These are phyloP conservation scores for Microcebus lehilahytsara DNA, from an alignment of 2,113 vertebrate genomes.

Conservation along the genomic window DNA sequence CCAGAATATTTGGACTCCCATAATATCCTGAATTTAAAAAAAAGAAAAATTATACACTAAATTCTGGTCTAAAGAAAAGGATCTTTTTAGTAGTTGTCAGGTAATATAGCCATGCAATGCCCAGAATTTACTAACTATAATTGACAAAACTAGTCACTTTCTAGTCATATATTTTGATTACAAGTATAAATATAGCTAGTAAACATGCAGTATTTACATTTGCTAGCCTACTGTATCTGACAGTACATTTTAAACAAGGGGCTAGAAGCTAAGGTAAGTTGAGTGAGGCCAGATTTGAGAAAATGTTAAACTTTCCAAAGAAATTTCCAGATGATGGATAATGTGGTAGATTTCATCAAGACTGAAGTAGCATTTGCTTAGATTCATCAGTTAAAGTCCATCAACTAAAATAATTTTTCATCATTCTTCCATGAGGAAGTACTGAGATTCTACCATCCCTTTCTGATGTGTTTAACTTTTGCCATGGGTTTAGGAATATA, in stretches of 20 bases:
- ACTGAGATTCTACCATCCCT: not conserved
- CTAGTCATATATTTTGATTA: not conserved
- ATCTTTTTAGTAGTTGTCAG: not conserved
- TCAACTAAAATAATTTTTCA: not conserved
- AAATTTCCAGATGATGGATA: not conserved
- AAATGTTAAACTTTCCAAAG: not conserved
- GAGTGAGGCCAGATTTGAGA: not conserved
- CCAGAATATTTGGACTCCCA: too few relatives aligned
- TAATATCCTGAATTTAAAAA: too few relatives aligned
- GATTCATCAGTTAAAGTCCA: not conserved
- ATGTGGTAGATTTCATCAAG: not conserved
- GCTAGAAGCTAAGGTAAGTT: not conserved
- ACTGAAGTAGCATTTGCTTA: not conserved
- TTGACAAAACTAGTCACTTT: not conserved
- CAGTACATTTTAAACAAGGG: not conserved
- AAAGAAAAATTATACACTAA: not conserved
- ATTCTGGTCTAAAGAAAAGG: not conserved
- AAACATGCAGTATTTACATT: not conserved
- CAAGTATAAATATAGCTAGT: not conserved
- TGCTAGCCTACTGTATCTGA: not conserved
- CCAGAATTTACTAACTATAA: not conserved
- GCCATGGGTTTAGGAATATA: not conserved
- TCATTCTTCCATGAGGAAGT: not conserved
- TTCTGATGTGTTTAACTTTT: not conserved
- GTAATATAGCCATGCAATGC: not conserved